Evolutionary conservation across 2,888 invertebrate genomes (phyloP), one percentile per base, ranked within the genome.

Genomic region (Cheilosia scutellata): DNA sequence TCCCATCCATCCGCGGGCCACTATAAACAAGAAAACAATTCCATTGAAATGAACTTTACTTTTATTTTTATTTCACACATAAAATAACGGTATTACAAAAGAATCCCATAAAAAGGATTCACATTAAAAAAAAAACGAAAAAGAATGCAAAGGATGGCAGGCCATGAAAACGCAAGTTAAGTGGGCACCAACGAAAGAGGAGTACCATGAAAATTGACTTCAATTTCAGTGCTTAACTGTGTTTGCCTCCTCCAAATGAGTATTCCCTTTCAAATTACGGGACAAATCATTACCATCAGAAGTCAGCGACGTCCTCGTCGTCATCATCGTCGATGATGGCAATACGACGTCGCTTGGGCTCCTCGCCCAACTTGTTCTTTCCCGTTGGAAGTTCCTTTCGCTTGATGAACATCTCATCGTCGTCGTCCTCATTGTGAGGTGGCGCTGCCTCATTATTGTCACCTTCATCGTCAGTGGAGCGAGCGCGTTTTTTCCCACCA

Each of bases 281-380:
- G 37, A 57, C 70, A 71, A 42, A 70, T 55, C 62, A 78, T 70
- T 44, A 77, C 4, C 31, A 60, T 78, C 57, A 74, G 53, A 83
- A 83, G 25, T 83, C 78, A 57, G 57, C 31, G 20, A 2, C 63
- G 13, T 62, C 68, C 9, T 78, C 72, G 4, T 90, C 90, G n/a
- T 91, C 92, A 20, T 91, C 92, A 72, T 91, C 92, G 77, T 91
- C 91, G 88, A 92, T 91, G 87, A 91, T 87, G 70, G 91, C 92
- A 76, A 91, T 82, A 74, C 92, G 91, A 84, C 92, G 92, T 74
- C 92, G 91, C 80, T 91, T 92, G 82, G 91, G 90, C 87, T 89
- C 88, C 72, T 84, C 75, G 5, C 75, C 75, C 47, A 71, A 37
- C 47, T 84, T 80, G 40, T 79, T 84, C 33, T 79, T 84, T 31